Percentiles rank a stretch among this genome's conserved stretches.
Evolutionary conservation across 2,797 vertebrate genomes (phyloP).

Genomic region (Argentina silus): DNA sequence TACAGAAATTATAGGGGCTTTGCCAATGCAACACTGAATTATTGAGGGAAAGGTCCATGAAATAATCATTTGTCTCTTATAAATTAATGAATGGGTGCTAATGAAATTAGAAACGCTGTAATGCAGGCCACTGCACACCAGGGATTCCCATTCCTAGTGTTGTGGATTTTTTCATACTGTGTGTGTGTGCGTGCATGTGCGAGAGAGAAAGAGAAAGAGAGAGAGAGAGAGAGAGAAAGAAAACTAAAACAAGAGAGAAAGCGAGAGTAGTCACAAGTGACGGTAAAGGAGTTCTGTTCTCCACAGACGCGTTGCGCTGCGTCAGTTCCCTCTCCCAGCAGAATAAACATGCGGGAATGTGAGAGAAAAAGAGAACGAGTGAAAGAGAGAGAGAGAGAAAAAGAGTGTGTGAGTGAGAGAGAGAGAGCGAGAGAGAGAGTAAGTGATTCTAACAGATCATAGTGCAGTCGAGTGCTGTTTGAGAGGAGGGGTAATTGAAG

Average conservation of each 20-base stretch:
- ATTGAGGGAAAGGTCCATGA: conserved; percentile 32
- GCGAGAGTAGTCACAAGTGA: neutral
- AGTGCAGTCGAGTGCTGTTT: no score
- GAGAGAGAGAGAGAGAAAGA: neutral
- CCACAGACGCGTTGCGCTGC: neutral
- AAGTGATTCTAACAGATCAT: no score
- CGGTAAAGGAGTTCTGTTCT: neutral
- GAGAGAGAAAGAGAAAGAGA: neutral
- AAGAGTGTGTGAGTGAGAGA: no score
- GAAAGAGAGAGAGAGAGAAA: neutral
- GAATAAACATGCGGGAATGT: neutral
- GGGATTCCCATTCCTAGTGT: neutral
- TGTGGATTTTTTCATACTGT: neutral
- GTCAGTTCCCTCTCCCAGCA: no score
- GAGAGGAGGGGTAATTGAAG: neutral
- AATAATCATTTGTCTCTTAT: conserved; percentile 32
- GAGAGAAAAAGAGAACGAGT: neutral
- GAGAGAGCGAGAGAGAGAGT: neutral
- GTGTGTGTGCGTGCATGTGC: neutral
- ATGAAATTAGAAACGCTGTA: conserved; percentile 16
- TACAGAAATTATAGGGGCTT: conserved; percentile 7
- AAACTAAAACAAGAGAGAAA: neutral
- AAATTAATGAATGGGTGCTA: conserved; percentile 7
- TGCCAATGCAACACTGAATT: conserved; percentile 30
- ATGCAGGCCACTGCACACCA: neutral